Evolutionary conservation across 1,140 invertebrate species (phyloP), one percentile per base, ranked within the genome.

Genomic region (Cydia splendana): DNA sequence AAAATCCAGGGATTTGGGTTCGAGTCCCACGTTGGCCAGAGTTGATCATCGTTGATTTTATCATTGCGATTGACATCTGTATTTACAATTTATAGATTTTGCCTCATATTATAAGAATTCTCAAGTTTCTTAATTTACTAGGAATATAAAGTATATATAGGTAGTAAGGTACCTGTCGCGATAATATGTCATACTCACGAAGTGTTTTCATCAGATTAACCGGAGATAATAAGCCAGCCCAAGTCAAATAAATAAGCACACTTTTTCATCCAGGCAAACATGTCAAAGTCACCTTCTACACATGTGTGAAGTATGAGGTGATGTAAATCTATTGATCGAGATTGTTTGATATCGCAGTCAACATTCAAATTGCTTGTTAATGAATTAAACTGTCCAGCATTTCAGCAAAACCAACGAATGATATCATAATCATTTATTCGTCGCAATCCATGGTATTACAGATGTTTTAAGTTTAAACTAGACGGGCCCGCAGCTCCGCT

Each of bases 271-370:
- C 30, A 34, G 65, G 34, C 15, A 69, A 69, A 69, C 30, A 69
- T 0, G 15, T 38, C 67, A 71, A 42, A 71, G 67, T 71, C 67
- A 71, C 67, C 67, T 71, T 38, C 65, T 9, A 34, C 28, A 34
- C n/a, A 20, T 18, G 67, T 71, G 67, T 71, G 67, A 71, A 71
- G 45, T 71, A 71, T 10, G 67, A 45, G 67, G 34, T 38, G 67
- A 34, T 38, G 67, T 71, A 0, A 34, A 45, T 71, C 67, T 71
- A 45, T 71, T 71, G 67, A 71, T 38, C 13, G 34, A 71, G 67
- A 71, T 42, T 71, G 67, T 71, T 71, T 71, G 34, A 71, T 24
- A 7, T 15, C 13, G 24, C 15, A 69, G 67, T 71, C 30, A 71
- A 71, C 30, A 18, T 71, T 42, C 67, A 3, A 67, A 24, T 62